Base-by-base conservation (phyloP, 2,113 vertebrate genomes). In the Phodopus roborovskii region DNA sequence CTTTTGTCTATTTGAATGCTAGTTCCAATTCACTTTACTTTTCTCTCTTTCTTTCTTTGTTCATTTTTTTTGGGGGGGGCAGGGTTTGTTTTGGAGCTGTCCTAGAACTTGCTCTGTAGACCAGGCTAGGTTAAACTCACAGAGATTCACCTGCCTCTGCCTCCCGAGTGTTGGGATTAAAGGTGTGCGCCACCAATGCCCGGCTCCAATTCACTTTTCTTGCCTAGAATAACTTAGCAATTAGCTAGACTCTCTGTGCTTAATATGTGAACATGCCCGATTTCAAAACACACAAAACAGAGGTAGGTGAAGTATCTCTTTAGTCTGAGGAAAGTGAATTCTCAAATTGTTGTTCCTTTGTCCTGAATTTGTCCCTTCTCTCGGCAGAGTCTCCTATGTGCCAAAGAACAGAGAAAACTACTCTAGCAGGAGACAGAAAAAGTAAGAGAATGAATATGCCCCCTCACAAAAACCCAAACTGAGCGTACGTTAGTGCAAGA, bases 1-100 rank as follows among this genome's bases (percentile, higher is more conserved):
- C 87, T 97, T 95, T 92, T 77, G 60, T 60, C 39, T 81, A 86
- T 83, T 97, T 98, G 91, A 84, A 95, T 82, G 91, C 96, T 95
- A 75, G 77, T 95, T 97, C 70, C 83, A 96, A 75, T 50, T 97
- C 92, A 45, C 90, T 98, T 96, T 97, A 95, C 71, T 39, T 95
- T 45, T 45, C 45, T 45, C 6, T 45, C 45, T 45, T 45, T 45
- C 45, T 45, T 45, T 45, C 45, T 45, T 45, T 45, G 3, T 45
- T 45, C 45, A 3, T 45, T 45, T 45, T 45, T 45, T 45, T 45
- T 45, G n/a, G n/a, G n/a, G n/a, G n/a, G n/a, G n/a, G n/a, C n/a
- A 45, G 45, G 45, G 45, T 45, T 45, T 45, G 45, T 45, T 45
- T 45, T 45, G 45, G 3, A 45, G 45, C 45, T 45, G 45, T 45